Conservation (phyloP, 2,797 vertebrate species). For the Austrolebias charrua region DNA sequence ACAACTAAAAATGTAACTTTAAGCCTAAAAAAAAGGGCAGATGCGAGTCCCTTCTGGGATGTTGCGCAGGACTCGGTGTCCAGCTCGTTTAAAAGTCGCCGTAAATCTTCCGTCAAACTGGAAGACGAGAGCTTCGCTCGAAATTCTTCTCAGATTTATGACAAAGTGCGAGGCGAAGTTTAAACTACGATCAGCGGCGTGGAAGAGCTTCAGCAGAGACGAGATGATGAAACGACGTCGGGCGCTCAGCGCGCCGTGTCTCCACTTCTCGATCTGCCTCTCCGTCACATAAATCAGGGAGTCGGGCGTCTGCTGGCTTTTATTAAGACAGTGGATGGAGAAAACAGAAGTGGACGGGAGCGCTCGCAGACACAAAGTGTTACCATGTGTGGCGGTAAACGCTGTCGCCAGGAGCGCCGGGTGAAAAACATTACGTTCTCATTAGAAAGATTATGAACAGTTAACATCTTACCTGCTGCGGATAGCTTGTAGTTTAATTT, state of each 20-base stretch:
- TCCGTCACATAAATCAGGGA: conserved; percentile 65
- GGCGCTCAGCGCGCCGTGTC: conserved; percentile 24
- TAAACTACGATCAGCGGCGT: not conserved
- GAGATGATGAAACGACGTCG: conserved; percentile 41
- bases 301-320: conserved; percentile 64
- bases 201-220: conserved; percentile 21
- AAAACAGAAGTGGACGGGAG: conserved; percentile 55
- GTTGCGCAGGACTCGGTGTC: no score
- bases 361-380: conserved; percentile 10
- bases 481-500: no score
- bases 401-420: conserved; percentile 28
- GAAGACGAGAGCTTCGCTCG: no score
- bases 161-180: not conserved
- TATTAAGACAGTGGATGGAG: conserved; percentile 71
- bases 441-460: no score
- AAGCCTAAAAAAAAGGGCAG: no score
- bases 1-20: no score
- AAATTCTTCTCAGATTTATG: not conserved
- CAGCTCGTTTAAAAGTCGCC: no score
- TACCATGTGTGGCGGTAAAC: conserved; percentile 55
- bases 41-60: no score
- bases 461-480: no score
- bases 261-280: conserved; percentile 24
- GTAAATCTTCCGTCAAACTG: no score
- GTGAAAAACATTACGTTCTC: not conserved